phyloP scores from a whole-genome alignment of 1,140 invertebrate species.

The Harlomillsia oculata region DNA sequence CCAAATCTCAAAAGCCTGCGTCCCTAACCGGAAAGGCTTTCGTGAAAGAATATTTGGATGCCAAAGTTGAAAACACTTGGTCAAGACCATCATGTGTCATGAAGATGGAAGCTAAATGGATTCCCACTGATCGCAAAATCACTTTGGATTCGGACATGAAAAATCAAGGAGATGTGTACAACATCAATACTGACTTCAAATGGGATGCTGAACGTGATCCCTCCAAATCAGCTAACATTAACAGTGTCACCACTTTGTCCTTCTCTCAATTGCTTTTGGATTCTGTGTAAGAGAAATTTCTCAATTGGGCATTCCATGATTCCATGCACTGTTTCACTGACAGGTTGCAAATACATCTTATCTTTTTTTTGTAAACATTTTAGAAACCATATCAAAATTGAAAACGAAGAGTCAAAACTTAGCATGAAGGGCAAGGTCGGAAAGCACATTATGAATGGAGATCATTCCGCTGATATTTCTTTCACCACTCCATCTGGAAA shows the following conservation, averaged over 20 bases:
- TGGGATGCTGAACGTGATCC: slow-evolving; percentile 30
- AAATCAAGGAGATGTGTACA: slow-evolving; percentile 10
- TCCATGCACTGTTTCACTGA: no score
- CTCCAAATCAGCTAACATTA: slow-evolving; percentile 14
- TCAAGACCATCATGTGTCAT: slow-evolving; percentile 1
- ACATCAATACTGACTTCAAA: slow-evolving; percentile 20
- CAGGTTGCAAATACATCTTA: neutral
- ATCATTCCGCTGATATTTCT: slow-evolving; percentile 8
- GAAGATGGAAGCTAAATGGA: slow-evolving; percentile 14
- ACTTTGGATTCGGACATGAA: slow-evolving; percentile 2
- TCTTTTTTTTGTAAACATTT: no score
- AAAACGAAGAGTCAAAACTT: slow-evolving; percentile 7
- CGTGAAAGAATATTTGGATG: slow-evolving; percentile 21
- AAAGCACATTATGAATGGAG: slow-evolving; percentile 21
- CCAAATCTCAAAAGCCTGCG: slow-evolving; percentile 2
- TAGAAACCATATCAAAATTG: slow-evolving; percentile 22
- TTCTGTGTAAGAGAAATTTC: slow-evolving; percentile 27
- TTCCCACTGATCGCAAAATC: slow-evolving; percentile 21
- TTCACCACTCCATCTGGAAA: neutral
- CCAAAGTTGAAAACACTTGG: slow-evolving; percentile 7
- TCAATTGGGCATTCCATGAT: no score
- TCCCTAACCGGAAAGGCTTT: slow-evolving; percentile 11
- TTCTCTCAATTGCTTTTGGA: slow-evolving; percentile 8
- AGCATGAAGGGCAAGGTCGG: slow-evolving; percentile 11
- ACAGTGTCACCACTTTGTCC: slow-evolving; percentile 15